Conservation (phyloP, 2,113 vertebrate species). For the Grammomys surdaster region DNA sequence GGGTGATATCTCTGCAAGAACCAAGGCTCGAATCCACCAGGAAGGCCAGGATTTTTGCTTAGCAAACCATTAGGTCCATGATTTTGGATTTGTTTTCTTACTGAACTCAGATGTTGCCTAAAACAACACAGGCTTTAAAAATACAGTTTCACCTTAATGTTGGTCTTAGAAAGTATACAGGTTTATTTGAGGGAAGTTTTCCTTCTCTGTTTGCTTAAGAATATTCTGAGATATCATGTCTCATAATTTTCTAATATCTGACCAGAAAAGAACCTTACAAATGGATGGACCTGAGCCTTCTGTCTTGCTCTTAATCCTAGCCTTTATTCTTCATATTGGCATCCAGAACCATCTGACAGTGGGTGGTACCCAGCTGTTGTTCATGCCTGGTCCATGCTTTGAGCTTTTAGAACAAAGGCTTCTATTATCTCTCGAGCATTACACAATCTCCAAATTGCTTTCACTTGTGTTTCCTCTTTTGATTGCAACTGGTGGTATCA, state of each 20-base stretch:
- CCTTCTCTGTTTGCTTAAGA: constrained; percentile 32
- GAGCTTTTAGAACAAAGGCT: constrained; percentile 9
- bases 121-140: constrained; percentile 35
- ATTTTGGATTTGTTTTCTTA: constrained; percentile 65
- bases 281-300: not conserved
- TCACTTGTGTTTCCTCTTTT: constrained; percentile 55
- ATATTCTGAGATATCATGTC: not conserved
- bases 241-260: not conserved
- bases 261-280: not conserved
- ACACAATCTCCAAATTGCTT: constrained; percentile 56
- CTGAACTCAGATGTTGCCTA: constrained; percentile 21
- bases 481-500: not conserved
- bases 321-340: not conserved
- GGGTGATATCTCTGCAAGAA: constrained; percentile 29
- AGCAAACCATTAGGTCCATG: constrained; percentile 63
- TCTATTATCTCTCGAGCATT: constrained; percentile 9
- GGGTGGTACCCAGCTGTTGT: not conserved
- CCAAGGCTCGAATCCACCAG: constrained; percentile 37
- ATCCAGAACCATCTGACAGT: not conserved
- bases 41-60: constrained; percentile 51
- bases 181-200: not conserved
- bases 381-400: not conserved
- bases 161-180: not conserved
- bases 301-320: not conserved
- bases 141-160: constrained; percentile 13